Percentiles rank a stretch among this genome's conserved stretches.
Evolutionary conservation across 2,797 vertebrate genomes (phyloP).

Genomic region (Prionace glauca): DNA sequence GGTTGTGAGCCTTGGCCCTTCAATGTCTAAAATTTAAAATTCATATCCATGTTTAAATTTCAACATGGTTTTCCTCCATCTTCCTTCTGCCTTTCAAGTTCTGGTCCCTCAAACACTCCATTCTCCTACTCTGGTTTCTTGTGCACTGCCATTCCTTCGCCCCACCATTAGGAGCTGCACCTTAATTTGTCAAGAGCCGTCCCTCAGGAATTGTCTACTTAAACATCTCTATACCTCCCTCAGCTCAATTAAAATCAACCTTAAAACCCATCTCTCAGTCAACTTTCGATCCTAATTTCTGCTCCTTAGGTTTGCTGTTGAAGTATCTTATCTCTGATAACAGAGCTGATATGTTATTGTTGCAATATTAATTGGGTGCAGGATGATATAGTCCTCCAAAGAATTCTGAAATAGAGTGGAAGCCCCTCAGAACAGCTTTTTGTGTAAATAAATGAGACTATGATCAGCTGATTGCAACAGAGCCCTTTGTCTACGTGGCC

Average conservation of each 20-base stretch:
- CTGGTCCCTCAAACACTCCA: neutral
- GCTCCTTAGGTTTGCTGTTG: neutral
- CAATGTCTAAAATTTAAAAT: neutral
- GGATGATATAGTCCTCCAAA: neutral
- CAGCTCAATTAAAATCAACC: neutral
- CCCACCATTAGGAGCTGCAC: neutral
- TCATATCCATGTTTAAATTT: neutral
- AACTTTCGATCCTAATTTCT: neutral
- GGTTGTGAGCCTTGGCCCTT: neutral
- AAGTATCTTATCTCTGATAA: neutral
- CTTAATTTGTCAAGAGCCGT: neutral
- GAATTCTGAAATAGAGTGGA: neutral
- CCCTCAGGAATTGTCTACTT: neutral
- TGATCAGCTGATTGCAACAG: neutral
- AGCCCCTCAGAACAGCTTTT: neutral
- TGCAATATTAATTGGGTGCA: neutral
- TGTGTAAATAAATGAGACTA: neutral
- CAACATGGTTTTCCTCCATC: neutral
- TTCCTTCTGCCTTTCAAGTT: neutral
- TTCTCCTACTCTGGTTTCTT: neutral
- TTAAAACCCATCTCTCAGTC: neutral
- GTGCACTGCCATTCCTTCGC: neutral
- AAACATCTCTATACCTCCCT: neutral
- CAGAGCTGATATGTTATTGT: neutral
- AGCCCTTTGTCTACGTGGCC: neutral